Conservation (phyloP, 1,140 invertebrate species). For the Globodera rostochiensis region DNA sequence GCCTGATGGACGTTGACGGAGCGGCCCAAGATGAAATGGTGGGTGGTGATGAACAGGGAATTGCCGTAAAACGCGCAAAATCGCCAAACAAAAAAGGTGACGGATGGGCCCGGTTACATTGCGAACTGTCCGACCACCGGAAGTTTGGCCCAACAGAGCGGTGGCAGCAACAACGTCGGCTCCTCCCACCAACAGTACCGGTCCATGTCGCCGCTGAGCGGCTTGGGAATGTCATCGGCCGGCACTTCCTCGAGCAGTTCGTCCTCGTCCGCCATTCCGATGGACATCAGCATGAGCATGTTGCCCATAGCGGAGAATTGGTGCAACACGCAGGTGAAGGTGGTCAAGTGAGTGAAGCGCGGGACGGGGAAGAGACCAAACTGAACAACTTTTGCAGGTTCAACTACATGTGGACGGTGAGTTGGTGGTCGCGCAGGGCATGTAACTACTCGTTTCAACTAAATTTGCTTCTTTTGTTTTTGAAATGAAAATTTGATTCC, state of each 20-base stretch:
- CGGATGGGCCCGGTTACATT: slow-evolving; percentile 40
- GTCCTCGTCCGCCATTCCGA: slow-evolving; percentile 21
- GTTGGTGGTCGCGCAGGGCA: not conserved
- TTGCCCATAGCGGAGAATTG: slow-evolving; percentile 82
- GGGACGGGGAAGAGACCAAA: not conserved
- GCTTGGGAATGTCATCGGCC: slow-evolving; percentile 24
- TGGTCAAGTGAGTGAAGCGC: slow-evolving; percentile 76
- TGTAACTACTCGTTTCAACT: too few relatives aligned
- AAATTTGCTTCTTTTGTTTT: too few relatives aligned
- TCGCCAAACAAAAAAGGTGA: slow-evolving; percentile 2
- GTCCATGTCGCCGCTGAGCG: slow-evolving; percentile 38
- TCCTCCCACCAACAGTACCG: slow-evolving; percentile 33
- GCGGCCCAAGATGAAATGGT: slow-evolving; percentile 40
- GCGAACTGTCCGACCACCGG: slow-evolving; percentile 8
- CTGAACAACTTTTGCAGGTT: slow-evolving; percentile 69
- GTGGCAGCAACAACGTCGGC: slow-evolving; percentile 14
- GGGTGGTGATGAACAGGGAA: not conserved
- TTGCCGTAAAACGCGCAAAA: not conserved
- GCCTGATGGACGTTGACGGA: slow-evolving; percentile 31
- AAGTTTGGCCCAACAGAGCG: slow-evolving; percentile 1
- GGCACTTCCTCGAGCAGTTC: slow-evolving; percentile 1
- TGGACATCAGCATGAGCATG: slow-evolving; percentile 15
- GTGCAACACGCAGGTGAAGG: slow-evolving; percentile 94
- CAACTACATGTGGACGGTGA: slow-evolving; percentile 93
- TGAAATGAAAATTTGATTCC: not conserved